Percentiles rank a stretch among this genome's conserved stretches.
Conservation (phyloP, 1,140 invertebrate genomes). For the Ditylenchus dipsaci region DNA sequence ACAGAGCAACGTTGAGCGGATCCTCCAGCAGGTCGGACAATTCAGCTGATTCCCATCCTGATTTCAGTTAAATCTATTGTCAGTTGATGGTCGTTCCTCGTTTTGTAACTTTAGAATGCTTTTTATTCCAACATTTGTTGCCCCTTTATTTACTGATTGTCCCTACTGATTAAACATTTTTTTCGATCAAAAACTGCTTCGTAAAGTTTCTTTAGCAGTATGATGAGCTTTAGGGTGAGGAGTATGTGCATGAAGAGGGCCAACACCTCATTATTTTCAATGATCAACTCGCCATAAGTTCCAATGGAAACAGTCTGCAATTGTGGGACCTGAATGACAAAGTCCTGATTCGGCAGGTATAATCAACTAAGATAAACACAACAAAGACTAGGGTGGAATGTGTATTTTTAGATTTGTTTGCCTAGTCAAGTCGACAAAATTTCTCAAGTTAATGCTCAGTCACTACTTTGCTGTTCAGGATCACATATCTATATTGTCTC, state of each 20-base stretch:
- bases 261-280: neutral
- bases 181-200: too few relatives aligned
- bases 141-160: too few relatives aligned
- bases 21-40: too few relatives aligned
- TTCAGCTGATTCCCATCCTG: too few relatives aligned
- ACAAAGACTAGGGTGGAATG: neutral
- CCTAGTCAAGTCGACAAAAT: conserved; percentile 7
- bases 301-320: conserved; percentile 18
- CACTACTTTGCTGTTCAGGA: conserved; percentile 16
- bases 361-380: neutral
- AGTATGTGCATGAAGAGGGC: neutral
- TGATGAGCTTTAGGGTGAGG: neutral
- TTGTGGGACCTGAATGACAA: conserved; percentile 25
- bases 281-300: neutral
- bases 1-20: too few relatives aligned
- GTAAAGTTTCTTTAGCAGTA: too few relatives aligned
- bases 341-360: conserved; percentile 25
- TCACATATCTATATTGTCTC: conserved; percentile 14
- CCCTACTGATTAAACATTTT: too few relatives aligned
- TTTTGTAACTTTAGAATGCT: too few relatives aligned
- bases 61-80: too few relatives aligned
- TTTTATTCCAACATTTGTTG: too few relatives aligned
- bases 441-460: conserved; percentile 4
- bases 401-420: conserved; percentile 11
- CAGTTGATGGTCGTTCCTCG: too few relatives aligned